Conservation (phyloP, 2,888 invertebrate genomes). For the Zonitis immaculata region DNA sequence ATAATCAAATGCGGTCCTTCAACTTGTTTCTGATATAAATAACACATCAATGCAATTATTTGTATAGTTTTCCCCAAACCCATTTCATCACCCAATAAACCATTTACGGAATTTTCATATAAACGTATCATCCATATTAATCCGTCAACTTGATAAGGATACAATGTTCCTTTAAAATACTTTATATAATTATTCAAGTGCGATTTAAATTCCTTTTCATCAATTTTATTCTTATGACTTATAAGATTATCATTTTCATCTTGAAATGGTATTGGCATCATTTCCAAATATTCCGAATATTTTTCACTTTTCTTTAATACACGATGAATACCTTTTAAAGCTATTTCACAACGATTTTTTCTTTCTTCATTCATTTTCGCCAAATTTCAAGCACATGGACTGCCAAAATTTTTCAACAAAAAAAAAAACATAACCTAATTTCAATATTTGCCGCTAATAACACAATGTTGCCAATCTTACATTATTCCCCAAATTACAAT, state of each 20-base stretch:
- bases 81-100: conserved; percentile 96
- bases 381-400: background rate
- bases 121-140: conserved; percentile 60
- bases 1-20: conserved; percentile 51
- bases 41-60: conserved; percentile 80
- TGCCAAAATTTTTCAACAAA: no score
- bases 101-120: conserved; percentile 72
- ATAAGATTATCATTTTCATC: background rate
- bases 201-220: background rate
- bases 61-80: conserved; percentile 90
- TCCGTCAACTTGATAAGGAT: conserved; percentile 61
- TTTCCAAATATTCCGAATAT: conserved; percentile 27
- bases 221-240: background rate
- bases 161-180: conserved; percentile 49
- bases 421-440: background rate
- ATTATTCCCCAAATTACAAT: background rate
- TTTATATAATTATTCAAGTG: conserved; percentile 17
- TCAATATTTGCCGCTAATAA: background rate
- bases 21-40: conserved; percentile 66
- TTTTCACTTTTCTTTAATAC: conserved; percentile 26
- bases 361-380: conserved; percentile 7
- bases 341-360: conserved; percentile 19
- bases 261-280: background rate
- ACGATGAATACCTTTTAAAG: conserved; percentile 29
- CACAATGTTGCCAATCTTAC: background rate